Evolutionary conservation across 2,113 vertebrate species (phyloP), one percentile per base, ranked within the genome.

Genomic region (Nymphicus hollandicus): DNA sequence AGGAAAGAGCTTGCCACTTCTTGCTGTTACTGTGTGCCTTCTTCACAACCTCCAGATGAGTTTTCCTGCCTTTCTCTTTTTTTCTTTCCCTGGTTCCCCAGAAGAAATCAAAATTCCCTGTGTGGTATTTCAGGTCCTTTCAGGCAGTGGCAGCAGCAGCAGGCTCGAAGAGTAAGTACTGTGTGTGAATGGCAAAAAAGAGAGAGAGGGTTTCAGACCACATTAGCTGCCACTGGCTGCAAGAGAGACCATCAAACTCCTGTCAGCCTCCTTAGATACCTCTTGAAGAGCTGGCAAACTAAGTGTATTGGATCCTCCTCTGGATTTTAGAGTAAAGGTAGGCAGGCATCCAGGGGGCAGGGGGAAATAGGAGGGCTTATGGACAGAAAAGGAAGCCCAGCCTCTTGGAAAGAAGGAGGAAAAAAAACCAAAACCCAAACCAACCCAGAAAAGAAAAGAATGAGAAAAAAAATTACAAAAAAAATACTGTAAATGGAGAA

Each of bases 261-360:
- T 97, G 97, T 97, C 92, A 97, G 96, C 95, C 97, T 97, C 94
- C 93, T 98, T 96, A 97, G 95, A 97, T 97, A 92, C 97, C 97
- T 97, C 97, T 87, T 94, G 96, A 96, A 97, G 94, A 96, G 97
- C 97, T 98, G 97, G 97, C 95, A 95, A 93, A 95, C 95, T 92
- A 94, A 96, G 91, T 96, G 94, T 91, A 97, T 97, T 98, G 81
- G 95, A 98, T 96, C 97, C 97, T 98, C 98, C 97, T 97, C 96
- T 93, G 97, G 91, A 96, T 92, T 95, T 97, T 93, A 96, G 96
- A 97, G 97, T 96, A 96, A 97, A 98, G 98, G 98, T 98, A 98
- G 98, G 98, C 97, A 97, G 97, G 97, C 89, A 97, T 98, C 97
- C 97, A 98, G 96, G 97, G 96, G 97, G 95, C 88, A 97, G 95